Base-by-base conservation (phyloP, 2,113 vertebrate genomes). In the Leucopsar rothschildi region DNA sequence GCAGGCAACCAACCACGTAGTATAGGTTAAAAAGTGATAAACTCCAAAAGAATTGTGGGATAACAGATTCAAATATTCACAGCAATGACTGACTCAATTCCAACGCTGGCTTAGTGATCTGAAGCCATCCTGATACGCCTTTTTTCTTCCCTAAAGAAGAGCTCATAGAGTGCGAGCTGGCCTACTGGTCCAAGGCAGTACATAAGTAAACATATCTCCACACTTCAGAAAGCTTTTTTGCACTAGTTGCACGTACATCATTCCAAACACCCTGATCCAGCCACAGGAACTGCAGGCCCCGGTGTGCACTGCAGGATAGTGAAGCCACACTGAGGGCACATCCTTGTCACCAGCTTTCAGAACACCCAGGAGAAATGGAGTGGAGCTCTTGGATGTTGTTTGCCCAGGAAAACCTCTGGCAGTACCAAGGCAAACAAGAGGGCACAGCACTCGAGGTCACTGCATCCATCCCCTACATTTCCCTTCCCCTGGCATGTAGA, bases 211-310 rank as follows among this genome's bases (percentile, higher is more conserved):
- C 24, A 5, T 15, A 57, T 27, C 27, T 63, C 69, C 66, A 52
- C 35, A 59, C 29, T 88, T 64, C 82, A 57, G 45, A 61, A 82
- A 80, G n/a, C 27, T 40, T 14, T 39, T 76, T 57, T 53, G 47
- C 27, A 27, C 11, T 19, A 42, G 21, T 59, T 60, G 45, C 57
- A 40, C 28, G 10, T 3, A 3, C 2, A 4, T 40, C 0, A 61
- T 65, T 55, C 40, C 88, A 52, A 82, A 76, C 25, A 42, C 12
- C 14, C 29, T 11, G 12, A 55, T 33, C 23, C 35, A 68, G 19
- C 19, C 49, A 29, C 1, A 0, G 57, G 6, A 84, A 24, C 33
- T 59, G 15, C 60, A 39, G 27, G 37, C 4, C 6, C 35, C 40
- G 20, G 4, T 3, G 24, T 17, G 16, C 28, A 11, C 39, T 31